Evolutionary conservation across 2,888 invertebrate species (phyloP).

Genomic region (Xestia xanthographa): DNA sequence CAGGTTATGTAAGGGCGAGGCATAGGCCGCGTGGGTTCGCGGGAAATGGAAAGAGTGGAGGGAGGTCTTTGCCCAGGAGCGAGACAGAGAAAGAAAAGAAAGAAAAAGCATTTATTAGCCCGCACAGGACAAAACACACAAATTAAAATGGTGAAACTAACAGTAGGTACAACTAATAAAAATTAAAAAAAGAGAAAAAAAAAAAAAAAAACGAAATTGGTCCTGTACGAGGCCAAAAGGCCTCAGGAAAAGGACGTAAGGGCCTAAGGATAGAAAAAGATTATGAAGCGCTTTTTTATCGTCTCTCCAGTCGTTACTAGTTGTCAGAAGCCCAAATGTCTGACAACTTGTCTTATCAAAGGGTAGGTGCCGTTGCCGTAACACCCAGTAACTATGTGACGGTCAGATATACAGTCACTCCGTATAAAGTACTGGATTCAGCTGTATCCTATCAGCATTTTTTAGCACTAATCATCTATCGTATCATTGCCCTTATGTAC

Average conservation of each 20-base stretch:
- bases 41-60: background rate
- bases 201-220: no score
- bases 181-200: no score
- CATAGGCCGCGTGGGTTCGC: background rate
- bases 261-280: background rate
- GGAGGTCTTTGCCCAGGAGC: background rate
- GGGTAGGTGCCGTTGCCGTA: background rate
- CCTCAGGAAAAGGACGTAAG: no score
- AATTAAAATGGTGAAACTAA: no score
- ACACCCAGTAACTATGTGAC: background rate
- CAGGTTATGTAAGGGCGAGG: background rate
- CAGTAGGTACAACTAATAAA: no score
- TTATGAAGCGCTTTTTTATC: background rate
- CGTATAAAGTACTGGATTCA: background rate
- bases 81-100: background rate
- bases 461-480: background rate
- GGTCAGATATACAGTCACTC: background rate
- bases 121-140: no score
- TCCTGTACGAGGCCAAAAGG: no score
- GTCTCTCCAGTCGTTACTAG: background rate
- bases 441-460: background rate
- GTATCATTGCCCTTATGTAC: background rate
- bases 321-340: background rate
- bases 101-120: no score
- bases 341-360: background rate